Evolutionary conservation across 2,888 invertebrate genomes (phyloP).

Genomic region (Eubasilissa splendida): DNA sequence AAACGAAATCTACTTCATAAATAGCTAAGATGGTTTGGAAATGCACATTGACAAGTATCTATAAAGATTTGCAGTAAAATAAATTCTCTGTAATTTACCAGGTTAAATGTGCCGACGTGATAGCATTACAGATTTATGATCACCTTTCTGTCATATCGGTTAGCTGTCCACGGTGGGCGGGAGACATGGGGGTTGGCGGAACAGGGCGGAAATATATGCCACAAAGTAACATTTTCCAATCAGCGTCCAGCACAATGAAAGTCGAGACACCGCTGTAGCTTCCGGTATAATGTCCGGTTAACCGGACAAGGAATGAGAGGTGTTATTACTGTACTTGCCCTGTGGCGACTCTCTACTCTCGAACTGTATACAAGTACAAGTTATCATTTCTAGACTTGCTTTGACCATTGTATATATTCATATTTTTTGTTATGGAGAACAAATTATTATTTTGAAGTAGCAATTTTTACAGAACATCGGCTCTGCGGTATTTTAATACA

Average conservation of each 20-base stretch:
- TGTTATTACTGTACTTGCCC: slow-evolving; percentile 30
- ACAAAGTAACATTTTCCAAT: slow-evolving; percentile 58
- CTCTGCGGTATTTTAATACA: too few relatives aligned
- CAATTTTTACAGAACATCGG: too few relatives aligned
- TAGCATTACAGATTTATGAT: too few relatives aligned
- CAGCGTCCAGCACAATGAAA: slow-evolving; percentile 46
- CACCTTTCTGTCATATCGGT: background rate
- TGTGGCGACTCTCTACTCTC: slow-evolving; percentile 1
- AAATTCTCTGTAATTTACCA: too few relatives aligned
- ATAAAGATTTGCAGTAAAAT: too few relatives aligned
- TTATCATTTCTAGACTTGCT: background rate
- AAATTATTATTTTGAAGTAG: too few relatives aligned
- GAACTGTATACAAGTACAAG: slow-evolving; percentile 41
- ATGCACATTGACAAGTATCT: too few relatives aligned
- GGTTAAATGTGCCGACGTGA: too few relatives aligned
- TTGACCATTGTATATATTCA: too few relatives aligned
- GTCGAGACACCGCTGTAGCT: slow-evolving; percentile 26
- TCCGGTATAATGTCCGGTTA: slow-evolving; percentile 42
- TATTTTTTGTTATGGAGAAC: too few relatives aligned
- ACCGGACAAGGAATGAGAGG: slow-evolving; percentile 42
- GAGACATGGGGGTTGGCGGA: slow-evolving; percentile 46
- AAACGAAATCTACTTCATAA: too few relatives aligned
- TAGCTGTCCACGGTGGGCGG: background rate
- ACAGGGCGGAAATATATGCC: slow-evolving; percentile 50
- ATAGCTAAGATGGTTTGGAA: too few relatives aligned